These are phyloP conservation scores for Drosophila orosa DNA, from an alignment of 1,140 invertebrate species.

Conservation along the genomic window DNA sequence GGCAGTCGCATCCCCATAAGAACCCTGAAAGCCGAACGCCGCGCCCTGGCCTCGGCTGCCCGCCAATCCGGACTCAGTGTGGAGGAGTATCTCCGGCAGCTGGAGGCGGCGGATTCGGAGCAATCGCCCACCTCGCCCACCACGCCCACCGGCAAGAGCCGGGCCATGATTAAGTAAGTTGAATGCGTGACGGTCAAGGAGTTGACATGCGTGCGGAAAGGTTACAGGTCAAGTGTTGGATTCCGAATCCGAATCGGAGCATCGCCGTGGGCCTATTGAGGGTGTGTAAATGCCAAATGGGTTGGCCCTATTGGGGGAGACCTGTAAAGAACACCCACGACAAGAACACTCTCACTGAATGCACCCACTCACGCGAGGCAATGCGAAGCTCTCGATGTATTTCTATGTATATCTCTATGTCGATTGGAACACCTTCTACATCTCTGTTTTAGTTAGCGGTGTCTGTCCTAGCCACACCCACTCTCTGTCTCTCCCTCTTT, in stretches of 20 bases:
- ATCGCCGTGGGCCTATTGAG: slow-evolving; percentile 19
- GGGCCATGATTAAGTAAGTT: slow-evolving; percentile 86
- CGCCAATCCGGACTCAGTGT: slow-evolving; percentile 65
- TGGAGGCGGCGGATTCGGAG: slow-evolving; percentile 40
- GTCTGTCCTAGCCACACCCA: slow-evolving; percentile 58
- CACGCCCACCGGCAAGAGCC: slow-evolving; percentile 88
- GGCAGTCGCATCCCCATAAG: slow-evolving; percentile 81
- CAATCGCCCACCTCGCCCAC: slow-evolving; percentile 20
- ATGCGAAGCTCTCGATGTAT: slow-evolving; percentile 31
- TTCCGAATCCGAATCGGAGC: slow-evolving; percentile 4
- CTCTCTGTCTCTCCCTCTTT: slow-evolving; percentile 38
- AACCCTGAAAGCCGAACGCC: slow-evolving; percentile 80
- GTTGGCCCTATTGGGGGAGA: slow-evolving; percentile 25
- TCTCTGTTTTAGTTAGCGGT: slow-evolving; percentile 62
- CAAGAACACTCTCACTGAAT: slow-evolving; percentile 32
- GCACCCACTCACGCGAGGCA: slow-evolving; percentile 39
- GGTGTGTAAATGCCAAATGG: slow-evolving; percentile 45
- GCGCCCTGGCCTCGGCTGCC: slow-evolving; percentile 67
- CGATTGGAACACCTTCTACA: slow-evolving; percentile 54
- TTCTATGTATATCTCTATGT: slow-evolving; percentile 45
- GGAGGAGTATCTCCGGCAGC: slow-evolving; percentile 58
- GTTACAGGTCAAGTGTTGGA: slow-evolving; percentile 53
- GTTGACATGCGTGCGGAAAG: slow-evolving; percentile 59
- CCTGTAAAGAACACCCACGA: slow-evolving; percentile 33
- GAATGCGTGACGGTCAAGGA: slow-evolving; percentile 61